These are phyloP conservation scores for Marmota flaviventris DNA, from an alignment of 2,113 vertebrate species.

Conservation along the genomic window DNA sequence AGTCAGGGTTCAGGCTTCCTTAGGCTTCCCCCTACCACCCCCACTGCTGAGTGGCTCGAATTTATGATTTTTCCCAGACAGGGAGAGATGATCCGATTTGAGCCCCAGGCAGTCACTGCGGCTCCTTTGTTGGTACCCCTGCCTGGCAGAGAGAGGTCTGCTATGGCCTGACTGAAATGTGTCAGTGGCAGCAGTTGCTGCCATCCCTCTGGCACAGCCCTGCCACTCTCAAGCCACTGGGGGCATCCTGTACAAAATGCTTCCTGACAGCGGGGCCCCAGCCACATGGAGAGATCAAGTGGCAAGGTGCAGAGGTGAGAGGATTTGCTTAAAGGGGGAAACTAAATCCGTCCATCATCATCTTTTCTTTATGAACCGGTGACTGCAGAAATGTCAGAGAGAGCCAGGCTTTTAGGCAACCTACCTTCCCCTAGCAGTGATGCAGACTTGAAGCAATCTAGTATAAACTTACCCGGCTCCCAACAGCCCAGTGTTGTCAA, in stretches of 20 bases:
- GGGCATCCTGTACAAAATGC: background rate
- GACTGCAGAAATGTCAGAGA: background rate
- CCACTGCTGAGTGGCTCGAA: constrained; percentile 70
- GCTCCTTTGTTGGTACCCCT: constrained; percentile 2
- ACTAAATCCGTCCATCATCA: constrained; percentile 11
- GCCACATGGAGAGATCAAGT: constrained; percentile 40
- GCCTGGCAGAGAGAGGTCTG: constrained; percentile 53
- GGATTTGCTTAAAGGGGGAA: constrained; percentile 16
- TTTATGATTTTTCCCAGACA: constrained; percentile 76
- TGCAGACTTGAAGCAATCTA: background rate
- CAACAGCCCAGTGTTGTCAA: fast-evolving
- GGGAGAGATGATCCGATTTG: constrained; percentile 69
- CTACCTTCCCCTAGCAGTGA: background rate
- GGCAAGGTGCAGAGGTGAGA: background rate
- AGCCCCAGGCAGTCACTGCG: constrained; percentile 61
- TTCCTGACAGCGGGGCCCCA: background rate
- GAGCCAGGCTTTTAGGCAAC: background rate
- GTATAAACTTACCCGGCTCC: background rate
- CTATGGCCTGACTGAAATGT: constrained; percentile 56
- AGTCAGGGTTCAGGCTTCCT: constrained; percentile 83
- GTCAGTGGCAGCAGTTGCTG: constrained; percentile 9
- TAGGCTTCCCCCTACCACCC: constrained; percentile 70
- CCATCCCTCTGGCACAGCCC: background rate
- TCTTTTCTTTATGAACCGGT: background rate
- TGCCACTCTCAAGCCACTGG: background rate